Percentiles rank a stretch among this genome's conserved stretches.
phyloP scores from a whole-genome alignment of 2,888 invertebrate species.

The Eristalinus sepulchralis region DNA sequence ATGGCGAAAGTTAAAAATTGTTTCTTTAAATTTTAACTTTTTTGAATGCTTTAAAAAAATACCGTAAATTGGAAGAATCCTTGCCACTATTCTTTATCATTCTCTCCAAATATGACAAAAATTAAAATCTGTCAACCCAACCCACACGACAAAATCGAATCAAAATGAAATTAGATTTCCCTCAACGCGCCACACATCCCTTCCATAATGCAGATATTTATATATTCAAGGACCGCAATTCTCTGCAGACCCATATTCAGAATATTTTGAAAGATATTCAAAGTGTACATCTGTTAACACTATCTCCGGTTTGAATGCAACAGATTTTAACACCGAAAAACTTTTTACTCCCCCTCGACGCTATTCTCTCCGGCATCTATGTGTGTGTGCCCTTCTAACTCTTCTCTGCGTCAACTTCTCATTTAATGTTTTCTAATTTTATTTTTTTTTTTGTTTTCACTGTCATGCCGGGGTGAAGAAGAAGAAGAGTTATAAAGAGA shows the following conservation, averaged over 20 bases:
- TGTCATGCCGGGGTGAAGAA: background rate
- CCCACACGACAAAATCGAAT: no score
- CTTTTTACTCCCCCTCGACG: background rate
- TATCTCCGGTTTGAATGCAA: slow-evolving; percentile 51
- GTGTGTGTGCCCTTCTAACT: background rate
- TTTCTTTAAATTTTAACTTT: no score
- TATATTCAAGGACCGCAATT: background rate
- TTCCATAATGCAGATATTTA: no score
- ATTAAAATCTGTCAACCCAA: no score
- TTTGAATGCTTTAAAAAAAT: no score
- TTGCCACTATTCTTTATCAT: no score
- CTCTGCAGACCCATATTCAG: background rate
- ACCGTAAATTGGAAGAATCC: no score
- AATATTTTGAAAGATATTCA: background rate
- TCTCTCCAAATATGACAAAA: no score
- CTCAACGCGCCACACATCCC: background rate
- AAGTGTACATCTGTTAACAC: slow-evolving; percentile 48
- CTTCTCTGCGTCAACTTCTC: background rate
- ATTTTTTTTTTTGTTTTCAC: slow-evolving; percentile 16
- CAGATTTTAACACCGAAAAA: slow-evolving; percentile 63
- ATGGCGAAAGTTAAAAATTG: no score
- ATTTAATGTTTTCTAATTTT: slow-evolving; percentile 18
- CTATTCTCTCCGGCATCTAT: background rate
- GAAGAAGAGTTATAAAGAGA: slow-evolving; percentile 35
- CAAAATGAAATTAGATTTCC: no score